Evolutionary conservation across 2,113 vertebrate genomes (phyloP), one percentile per base, ranked within the genome.

Genomic region (Sylvietta virens): DNA sequence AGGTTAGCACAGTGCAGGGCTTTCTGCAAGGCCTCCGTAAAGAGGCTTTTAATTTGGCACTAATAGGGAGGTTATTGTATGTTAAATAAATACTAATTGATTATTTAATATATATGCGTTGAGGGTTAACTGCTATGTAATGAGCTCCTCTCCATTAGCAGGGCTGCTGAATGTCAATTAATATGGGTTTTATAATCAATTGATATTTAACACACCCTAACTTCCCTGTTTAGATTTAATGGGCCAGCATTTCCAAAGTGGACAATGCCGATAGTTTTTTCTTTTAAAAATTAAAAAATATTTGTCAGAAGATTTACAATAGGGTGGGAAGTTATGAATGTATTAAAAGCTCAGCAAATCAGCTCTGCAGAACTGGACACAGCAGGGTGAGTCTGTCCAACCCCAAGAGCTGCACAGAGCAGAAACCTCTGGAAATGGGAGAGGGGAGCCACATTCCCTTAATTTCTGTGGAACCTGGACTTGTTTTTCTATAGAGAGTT

Each of bases 1-100:
- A 27, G 86, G 82, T 87, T 92, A 91, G 48, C 74, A 14, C 48
- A 62, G 87, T 5, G 42, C 79, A 56, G 30, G 7, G 20, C 79
- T 57, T 77, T 56, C 89, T 73, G 77, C 72, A 50, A 50, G 56
- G 80, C 76, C 69, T 64, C 80, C 6, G 7, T 65, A 90, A 97
- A 95, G 93, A 84, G 92, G 72, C 66, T 86, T 94, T 96, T 94
- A 94, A 97, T 95, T 93, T 84, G 90, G 70, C 85, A 65, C 66
- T 96, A 95, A 97, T 74, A 94, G 93, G 70, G 80, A 97, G 81
- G 88, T 95, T 96, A 96, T 95, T 96, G 94, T 95, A 97, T 96
- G 94, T 95, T 97, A 97, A 97, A 97, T 97, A 97, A 97, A 97
- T 96, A 96, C 96, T 97, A 97, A 97, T 97, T 96, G 97, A 97